These are phyloP conservation scores for Tonatia bakeri DNA, from an alignment of 2,113 vertebrate genomes.

Conservation along the genomic window DNA sequence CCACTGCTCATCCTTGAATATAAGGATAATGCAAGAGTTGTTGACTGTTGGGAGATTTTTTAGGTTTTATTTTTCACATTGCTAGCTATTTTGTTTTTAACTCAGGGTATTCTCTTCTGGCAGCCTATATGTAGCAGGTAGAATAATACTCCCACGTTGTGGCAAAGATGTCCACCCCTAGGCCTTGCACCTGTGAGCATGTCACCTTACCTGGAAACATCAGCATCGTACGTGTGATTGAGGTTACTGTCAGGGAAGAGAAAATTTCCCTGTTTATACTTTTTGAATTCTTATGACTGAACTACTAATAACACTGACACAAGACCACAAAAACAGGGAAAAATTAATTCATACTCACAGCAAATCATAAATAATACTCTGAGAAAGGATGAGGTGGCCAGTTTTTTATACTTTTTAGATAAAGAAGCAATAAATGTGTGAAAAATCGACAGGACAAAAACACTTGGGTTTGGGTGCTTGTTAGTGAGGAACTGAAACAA, in stretches of 20 bases:
- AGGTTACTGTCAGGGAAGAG: background rate
- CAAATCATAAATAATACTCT: background rate
- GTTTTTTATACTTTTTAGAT: background rate
- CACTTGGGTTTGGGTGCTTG: background rate
- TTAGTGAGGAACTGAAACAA: background rate
- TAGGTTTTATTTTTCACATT: background rate
- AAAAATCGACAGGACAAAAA: background rate
- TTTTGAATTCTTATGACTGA: background rate
- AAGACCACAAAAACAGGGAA: background rate
- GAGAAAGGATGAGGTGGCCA: background rate
- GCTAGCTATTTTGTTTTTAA: background rate
- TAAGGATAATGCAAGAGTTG: background rate
- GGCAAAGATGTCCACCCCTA: background rate
- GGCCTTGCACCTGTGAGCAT: background rate
- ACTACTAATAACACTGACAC: background rate
- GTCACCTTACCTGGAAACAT: background rate
- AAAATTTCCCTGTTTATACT: no score
- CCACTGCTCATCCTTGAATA: background rate
- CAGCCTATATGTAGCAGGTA: fast-evolving
- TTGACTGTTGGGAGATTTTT: background rate
- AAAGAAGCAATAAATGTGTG: background rate
- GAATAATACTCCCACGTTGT: fast-evolving
- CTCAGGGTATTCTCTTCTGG: background rate
- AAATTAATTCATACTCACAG: background rate
- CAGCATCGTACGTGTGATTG: background rate